A percentile compares a stretch with the other conserved stretches of the same genome.
These are phyloP conservation scores for Rhagium mordax DNA, from an alignment of 2,888 invertebrate genomes.

Conservation along the genomic window DNA sequence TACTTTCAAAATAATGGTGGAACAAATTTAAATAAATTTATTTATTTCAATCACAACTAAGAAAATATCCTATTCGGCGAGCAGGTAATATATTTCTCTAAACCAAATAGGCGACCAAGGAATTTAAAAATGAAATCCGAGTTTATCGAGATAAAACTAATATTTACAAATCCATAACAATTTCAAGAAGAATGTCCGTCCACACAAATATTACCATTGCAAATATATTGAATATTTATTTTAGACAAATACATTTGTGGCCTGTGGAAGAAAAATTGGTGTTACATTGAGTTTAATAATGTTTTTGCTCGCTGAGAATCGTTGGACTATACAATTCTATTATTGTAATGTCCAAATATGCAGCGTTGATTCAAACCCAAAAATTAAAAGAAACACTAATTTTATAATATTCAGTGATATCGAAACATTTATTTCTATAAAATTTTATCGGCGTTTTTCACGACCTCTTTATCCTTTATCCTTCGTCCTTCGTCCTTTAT, in stretches of 20 bases:
- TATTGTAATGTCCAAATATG: no score
- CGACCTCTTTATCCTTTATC: no score
- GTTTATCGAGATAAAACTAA: constrained; percentile 17
- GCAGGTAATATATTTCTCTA: background rate
- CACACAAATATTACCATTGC: constrained; percentile 15
- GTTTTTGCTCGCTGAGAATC: background rate
- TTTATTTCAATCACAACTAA: background rate
- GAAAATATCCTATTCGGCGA: background rate
- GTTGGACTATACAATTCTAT: no score
- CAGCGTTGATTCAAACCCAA: no score
- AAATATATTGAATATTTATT: constrained; percentile 16
- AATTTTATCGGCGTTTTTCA: no score
- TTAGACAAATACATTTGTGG: constrained; percentile 2
- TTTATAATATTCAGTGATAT: no score
- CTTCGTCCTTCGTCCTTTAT: no score
- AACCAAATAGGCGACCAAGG: background rate
- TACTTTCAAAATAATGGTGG: background rate
- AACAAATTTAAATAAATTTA: background rate
- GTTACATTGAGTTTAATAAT: background rate
- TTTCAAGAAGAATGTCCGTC: constrained; percentile 1
- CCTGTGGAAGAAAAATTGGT: background rate
- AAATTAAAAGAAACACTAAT: no score
- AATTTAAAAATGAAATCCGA: constrained; percentile 20
- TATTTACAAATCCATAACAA: constrained; percentile 12
- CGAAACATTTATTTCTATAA: no score